phyloP scores from a whole-genome alignment of 2,888 invertebrate species.

The Macrosiphum euphorbiae region DNA sequence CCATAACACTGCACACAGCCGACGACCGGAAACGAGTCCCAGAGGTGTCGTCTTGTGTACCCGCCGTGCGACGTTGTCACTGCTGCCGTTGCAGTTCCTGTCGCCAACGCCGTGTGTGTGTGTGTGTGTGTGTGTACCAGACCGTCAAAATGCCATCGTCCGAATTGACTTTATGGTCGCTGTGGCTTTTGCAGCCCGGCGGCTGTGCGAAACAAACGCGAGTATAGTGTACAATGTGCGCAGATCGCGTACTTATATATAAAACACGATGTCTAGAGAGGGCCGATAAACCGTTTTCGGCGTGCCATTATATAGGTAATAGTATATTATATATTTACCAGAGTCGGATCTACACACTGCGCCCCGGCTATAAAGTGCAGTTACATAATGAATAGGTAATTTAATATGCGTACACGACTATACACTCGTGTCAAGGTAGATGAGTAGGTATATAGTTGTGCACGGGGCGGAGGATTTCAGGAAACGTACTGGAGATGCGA shows the following conservation, averaged over 20 bases:
- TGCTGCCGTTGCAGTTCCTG: slow-evolving; percentile 16
- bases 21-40: slow-evolving; percentile 51
- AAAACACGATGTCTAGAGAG: not conserved
- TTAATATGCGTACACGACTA: not conserved
- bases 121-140: not conserved
- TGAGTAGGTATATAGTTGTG: not conserved
- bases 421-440: not conserved
- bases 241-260: not conserved
- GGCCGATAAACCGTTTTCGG: not conserved
- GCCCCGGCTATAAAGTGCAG: not conserved
- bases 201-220: not conserved
- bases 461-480: not conserved
- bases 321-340: not conserved
- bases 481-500: not conserved
- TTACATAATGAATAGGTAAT: not conserved
- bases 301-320: not conserved
- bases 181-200: not conserved
- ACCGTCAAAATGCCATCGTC: slow-evolving; percentile 19
- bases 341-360: not conserved
- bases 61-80: not conserved
- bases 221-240: not conserved
- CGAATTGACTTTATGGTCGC: not conserved
- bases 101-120: not conserved
- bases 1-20: not conserved
- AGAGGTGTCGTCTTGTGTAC: slow-evolving; percentile 6